phyloP scores from a whole-genome alignment of 2,113 vertebrate species.

The Dunckerocampus dactyliophorus region DNA sequence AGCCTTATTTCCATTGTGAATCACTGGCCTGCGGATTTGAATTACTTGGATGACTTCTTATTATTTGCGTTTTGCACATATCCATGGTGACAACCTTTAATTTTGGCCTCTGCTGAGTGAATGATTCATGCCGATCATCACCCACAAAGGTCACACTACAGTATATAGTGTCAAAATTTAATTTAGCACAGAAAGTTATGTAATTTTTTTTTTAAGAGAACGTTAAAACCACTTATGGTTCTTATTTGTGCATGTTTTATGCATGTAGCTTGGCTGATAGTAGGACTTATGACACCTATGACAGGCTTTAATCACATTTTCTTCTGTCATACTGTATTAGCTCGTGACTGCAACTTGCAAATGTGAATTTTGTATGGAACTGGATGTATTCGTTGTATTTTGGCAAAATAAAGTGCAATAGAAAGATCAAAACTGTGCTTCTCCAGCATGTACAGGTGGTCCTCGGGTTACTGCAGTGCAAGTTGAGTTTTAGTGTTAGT shows the following conservation, averaged over 20 bases:
- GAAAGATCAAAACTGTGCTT: conserved; percentile 11
- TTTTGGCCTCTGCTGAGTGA: conserved; percentile 34
- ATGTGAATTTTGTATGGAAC: conserved; percentile 42
- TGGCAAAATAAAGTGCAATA: conserved; percentile 45
- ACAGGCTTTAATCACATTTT: conserved; percentile 17
- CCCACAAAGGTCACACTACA: conserved; percentile 24
- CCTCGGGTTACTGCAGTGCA: too few species aligned
- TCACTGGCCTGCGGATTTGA: conserved; percentile 33
- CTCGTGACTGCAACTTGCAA: conserved; percentile 50
- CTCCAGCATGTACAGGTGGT: too few species aligned
- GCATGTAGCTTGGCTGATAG: conserved; percentile 53
- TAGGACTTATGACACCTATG: conserved; percentile 28
- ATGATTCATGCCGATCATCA: conserved; percentile 29
- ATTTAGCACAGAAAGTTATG: conserved; percentile 27
- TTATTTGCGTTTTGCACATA: conserved; percentile 59
- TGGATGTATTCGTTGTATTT: conserved; percentile 22
- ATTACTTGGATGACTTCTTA: conserved; percentile 24
- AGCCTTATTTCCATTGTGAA: conserved; percentile 62
- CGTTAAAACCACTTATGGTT: not conserved
- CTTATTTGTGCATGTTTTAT: conserved; percentile 51
- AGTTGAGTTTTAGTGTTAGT: too few species aligned
- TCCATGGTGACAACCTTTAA: conserved; percentile 47
- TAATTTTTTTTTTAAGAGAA: conserved; percentile 5
- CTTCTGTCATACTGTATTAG: conserved; percentile 9
- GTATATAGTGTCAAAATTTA: conserved; percentile 24